phyloP scores from a whole-genome alignment of 2,888 invertebrate genomes.

The Chloroclysta siterata region DNA sequence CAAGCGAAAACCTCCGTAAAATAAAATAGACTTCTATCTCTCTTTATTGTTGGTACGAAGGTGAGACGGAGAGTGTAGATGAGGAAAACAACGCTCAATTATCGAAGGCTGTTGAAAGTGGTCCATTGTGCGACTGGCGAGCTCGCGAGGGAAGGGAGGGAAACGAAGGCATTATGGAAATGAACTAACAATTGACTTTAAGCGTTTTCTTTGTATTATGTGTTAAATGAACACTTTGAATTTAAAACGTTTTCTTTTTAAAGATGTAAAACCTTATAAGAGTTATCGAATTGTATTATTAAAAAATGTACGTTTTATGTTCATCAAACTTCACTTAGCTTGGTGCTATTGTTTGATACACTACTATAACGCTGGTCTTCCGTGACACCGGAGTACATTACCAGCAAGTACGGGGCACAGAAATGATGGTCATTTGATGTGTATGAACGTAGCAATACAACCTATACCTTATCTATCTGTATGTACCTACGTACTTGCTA shows the following conservation, averaged over 20 bases:
- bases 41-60: background rate
- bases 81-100: constrained; percentile 13
- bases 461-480: too few species aligned
- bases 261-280: background rate
- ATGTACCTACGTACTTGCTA: too few species aligned
- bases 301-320: too few species aligned
- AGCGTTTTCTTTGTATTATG: constrained; percentile 10
- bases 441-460: too few species aligned
- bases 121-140: background rate
- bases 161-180: constrained; percentile 14
- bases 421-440: too few species aligned
- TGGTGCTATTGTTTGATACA: too few species aligned
- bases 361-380: too few species aligned
- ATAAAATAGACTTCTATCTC: background rate
- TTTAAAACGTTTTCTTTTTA: background rate
- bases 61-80: background rate
- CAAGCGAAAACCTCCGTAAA: background rate
- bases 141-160: background rate
- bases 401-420: too few species aligned
- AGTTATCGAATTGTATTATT: background rate
- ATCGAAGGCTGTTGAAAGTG: constrained; percentile 3
- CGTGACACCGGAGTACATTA: too few species aligned
- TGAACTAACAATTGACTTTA: constrained; percentile 15
- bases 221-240: constrained; percentile 5
- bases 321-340: too few species aligned